Conservation (phyloP, 2,797 vertebrate species). For the Bradypodion pumilum region DNA sequence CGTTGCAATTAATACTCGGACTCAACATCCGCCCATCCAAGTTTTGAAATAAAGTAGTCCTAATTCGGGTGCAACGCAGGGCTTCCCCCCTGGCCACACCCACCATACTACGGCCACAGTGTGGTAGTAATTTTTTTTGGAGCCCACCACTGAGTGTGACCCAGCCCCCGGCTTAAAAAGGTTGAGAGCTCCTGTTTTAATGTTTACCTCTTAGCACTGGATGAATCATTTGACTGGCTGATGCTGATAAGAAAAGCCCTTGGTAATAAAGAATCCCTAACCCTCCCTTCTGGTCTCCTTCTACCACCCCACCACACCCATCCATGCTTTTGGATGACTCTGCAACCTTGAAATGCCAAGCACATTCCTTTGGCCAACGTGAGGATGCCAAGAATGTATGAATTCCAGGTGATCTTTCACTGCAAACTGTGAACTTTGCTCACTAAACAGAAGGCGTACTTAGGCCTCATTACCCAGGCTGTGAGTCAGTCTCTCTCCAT, state of each 20-base stretch:
- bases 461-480: conserved; percentile 44
- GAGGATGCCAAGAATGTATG: conserved; percentile 60
- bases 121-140: no score
- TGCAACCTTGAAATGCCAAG: conserved; percentile 45
- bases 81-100: no score
- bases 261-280: neutral
- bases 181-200: no score
- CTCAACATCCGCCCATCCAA: no score
- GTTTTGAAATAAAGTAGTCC: no score
- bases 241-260: neutral
- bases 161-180: no score
- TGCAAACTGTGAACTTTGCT: conserved; percentile 70
- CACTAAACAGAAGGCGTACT: conserved; percentile 46
- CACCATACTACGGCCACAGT: no score
- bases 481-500: conserved; percentile 44
- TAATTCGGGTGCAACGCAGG: no score
- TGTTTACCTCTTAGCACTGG: neutral
- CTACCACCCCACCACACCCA: neutral
- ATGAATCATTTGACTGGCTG: neutral
- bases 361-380: conserved; percentile 61
- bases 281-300: neutral
- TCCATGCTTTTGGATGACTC: neutral
- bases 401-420: conserved; percentile 64
- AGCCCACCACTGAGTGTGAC: no score
- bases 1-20: no score